Percentiles rank a stretch among this genome's conserved stretches.
phyloP scores from a whole-genome alignment of 2,888 invertebrate genomes.

The Torymus aiolomorphi region DNA sequence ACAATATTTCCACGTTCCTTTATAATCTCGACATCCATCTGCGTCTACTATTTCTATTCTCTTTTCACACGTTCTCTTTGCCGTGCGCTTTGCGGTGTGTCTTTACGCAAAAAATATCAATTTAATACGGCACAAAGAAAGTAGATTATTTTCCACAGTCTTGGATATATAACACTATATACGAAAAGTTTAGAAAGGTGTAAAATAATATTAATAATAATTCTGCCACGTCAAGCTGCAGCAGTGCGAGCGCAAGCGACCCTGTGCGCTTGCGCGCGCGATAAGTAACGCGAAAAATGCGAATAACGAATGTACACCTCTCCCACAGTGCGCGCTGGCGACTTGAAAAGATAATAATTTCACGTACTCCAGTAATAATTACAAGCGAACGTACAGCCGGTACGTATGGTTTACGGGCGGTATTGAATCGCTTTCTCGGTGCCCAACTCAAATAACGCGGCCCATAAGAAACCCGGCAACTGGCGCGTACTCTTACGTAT shows the following conservation, averaged over 20 bases:
- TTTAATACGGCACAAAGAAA: slow-evolving; percentile 11
- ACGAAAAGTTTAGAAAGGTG: slow-evolving; percentile 28
- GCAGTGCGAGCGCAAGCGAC: too few species aligned
- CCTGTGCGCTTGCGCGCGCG: too few species aligned
- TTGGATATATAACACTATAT: too few species aligned
- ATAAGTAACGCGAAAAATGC: slow-evolving; percentile 2
- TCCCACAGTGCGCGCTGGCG: too few species aligned
- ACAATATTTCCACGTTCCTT: neutral
- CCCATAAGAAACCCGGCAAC: neutral
- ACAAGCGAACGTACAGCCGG: slow-evolving; percentile 6
- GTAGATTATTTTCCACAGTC: slow-evolving; percentile 5
- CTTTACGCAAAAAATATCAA: neutral
- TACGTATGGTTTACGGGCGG: slow-evolving; percentile 38
- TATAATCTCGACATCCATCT: slow-evolving; percentile 17
- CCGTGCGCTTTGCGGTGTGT: neutral
- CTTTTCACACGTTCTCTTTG: slow-evolving; percentile 16
- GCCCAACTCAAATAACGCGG: slow-evolving; percentile 12
- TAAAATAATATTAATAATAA: slow-evolving; percentile 53
- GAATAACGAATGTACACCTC: slow-evolving; percentile 1
- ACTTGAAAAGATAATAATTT: slow-evolving; percentile 43
- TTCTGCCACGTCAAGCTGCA: neutral
- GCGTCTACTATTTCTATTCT: slow-evolving; percentile 7
- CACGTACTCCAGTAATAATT: slow-evolving; percentile 39
- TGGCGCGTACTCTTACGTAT: too few species aligned
- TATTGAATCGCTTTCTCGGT: slow-evolving; percentile 28